phyloP scores from a whole-genome alignment of 2,888 invertebrate species.

The Thymelicus lineola region DNA sequence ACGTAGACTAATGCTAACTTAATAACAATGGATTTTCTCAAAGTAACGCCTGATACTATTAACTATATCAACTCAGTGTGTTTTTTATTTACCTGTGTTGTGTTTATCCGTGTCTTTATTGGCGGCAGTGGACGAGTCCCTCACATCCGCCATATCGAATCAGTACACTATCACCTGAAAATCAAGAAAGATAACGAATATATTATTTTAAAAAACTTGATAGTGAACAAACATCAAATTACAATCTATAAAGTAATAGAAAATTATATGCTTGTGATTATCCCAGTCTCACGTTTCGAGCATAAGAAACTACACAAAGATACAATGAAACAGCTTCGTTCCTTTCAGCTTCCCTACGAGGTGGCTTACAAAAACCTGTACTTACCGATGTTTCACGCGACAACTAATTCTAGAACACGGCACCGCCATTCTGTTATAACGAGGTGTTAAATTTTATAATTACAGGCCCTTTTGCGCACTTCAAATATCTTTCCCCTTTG shows the following conservation, averaged over 20 bases:
- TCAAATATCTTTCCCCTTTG: not conserved
- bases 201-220: not conserved
- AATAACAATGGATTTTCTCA: too few species aligned
- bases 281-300: constrained; percentile 24
- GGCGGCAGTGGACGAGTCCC: constrained; percentile 56
- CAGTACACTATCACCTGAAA: constrained; percentile 42
- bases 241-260: constrained; percentile 12
- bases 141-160: constrained; percentile 70
- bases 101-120: constrained; percentile 70
- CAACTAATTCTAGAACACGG: constrained; percentile 25
- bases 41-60: too few species aligned
- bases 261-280: constrained; percentile 29
- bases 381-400: constrained; percentile 5
- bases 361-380: constrained; percentile 21
- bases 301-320: constrained; percentile 30
- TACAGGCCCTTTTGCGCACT: constrained; percentile 18
- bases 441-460: constrained; percentile 15
- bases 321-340: constrained; percentile 35
- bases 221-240: not conserved
- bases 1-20: too few species aligned
- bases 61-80: too few species aligned
- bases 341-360: constrained; percentile 32
- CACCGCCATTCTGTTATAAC: constrained; percentile 20
- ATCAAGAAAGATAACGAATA: constrained; percentile 21
- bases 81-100: constrained; percentile 66